These are phyloP conservation scores for Limnephilus lunatus DNA, from an alignment of 2,888 invertebrate species.

Conservation along the genomic window DNA sequence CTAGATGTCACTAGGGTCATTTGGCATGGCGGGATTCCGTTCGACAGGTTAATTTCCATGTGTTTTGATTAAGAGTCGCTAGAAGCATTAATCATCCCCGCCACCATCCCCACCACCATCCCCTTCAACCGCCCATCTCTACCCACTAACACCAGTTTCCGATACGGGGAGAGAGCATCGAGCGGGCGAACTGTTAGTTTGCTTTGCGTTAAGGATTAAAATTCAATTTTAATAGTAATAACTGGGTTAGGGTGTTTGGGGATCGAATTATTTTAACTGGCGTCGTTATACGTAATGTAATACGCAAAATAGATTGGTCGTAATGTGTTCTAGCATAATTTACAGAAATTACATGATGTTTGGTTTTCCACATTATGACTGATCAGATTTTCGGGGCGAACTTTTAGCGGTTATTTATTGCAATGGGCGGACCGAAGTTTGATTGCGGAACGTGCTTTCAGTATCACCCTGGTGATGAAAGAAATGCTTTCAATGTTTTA, in stretches of 20 bases:
- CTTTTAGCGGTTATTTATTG: not conserved
- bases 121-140: not conserved
- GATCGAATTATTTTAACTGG: not conserved
- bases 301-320: not conserved
- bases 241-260: not conserved
- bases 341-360: not conserved
- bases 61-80: slow-evolving; percentile 58
- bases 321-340: not conserved
- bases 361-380: not conserved
- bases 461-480: not conserved
- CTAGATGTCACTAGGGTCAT: slow-evolving; percentile 21
- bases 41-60: slow-evolving; percentile 61
- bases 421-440: not conserved
- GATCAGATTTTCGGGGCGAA: not conserved
- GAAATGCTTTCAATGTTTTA: not conserved
- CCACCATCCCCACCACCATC: slow-evolving; percentile 27
- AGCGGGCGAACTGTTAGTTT: not conserved
- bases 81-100: slow-evolving; percentile 53
- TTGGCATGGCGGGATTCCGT: slow-evolving; percentile 32
- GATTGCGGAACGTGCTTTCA: not conserved
- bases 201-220: not conserved
- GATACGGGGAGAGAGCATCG: not conserved
- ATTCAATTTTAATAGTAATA: not conserved
- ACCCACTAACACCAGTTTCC: not conserved
- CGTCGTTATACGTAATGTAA: not conserved